Evolutionary conservation across 2,113 vertebrate genomes (phyloP).

Genomic region (Eidolon helvum): DNA sequence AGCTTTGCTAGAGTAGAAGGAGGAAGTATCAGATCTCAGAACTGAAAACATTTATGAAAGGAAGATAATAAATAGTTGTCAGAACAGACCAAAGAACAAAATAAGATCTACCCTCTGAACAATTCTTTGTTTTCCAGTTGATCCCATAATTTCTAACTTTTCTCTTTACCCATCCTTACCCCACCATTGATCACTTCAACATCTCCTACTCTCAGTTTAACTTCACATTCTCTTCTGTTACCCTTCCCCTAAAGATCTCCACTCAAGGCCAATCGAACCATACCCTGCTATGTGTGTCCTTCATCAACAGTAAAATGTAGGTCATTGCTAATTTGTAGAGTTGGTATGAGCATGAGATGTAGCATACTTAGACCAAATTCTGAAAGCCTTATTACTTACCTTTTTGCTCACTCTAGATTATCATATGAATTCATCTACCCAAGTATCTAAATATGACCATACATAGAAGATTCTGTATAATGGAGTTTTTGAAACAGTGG

Average conservation of each 20-base stretch:
- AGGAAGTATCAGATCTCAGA: background rate
- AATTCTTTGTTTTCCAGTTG: background rate
- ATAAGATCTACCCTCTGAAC: background rate
- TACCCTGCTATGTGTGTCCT: accelerated
- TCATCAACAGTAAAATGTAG: background rate
- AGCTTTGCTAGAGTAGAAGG: background rate
- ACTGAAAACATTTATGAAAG: background rate
- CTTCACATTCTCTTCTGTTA: background rate
- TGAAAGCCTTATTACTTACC: background rate
- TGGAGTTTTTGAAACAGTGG: background rate
- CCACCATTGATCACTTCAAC: background rate
- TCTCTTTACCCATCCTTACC: background rate
- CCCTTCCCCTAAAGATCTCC: background rate
- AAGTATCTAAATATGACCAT: background rate
- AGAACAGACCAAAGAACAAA: background rate
- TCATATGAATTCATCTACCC: background rate
- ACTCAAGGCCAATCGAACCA: background rate
- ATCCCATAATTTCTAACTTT: background rate
- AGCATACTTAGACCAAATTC: background rate
- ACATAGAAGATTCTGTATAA: background rate
- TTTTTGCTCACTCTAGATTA: background rate
- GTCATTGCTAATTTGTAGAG: background rate
- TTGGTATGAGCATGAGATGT: background rate
- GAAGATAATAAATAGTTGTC: background rate
- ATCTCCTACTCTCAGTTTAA: background rate